A percentile compares a stretch with the other conserved stretches of the same genome.
These are phyloP conservation scores for Hypomecis punctinalis DNA, from an alignment of 2,888 invertebrate genomes.

Conservation along the genomic window DNA sequence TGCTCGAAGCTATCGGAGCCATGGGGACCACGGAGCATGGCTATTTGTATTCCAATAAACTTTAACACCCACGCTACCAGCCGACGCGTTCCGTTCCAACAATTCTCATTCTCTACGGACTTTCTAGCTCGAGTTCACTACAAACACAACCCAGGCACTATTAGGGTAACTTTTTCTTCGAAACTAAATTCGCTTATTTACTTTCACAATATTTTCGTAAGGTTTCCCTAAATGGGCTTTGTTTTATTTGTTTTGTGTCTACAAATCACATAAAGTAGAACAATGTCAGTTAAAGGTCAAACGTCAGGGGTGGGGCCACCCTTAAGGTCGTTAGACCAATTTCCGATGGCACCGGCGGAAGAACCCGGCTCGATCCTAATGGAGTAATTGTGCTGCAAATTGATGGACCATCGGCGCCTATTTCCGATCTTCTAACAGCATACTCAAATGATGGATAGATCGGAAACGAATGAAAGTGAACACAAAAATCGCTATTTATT, in stretches of 20 bases:
- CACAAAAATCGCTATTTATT: too few relatives aligned
- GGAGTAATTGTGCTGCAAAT: slow-evolving; percentile 72
- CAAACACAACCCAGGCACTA: slow-evolving; percentile 17
- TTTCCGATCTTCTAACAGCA: slow-evolving; percentile 66
- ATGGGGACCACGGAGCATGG: slow-evolving; percentile 52
- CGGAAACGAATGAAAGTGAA: slow-evolving; percentile 12
- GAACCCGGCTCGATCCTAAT: slow-evolving; percentile 62
- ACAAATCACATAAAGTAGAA: neutral
- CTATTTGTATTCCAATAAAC: slow-evolving; percentile 57
- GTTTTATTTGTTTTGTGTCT: slow-evolving; percentile 8
- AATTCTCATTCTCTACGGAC: slow-evolving; percentile 48
- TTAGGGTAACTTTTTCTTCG: slow-evolving; percentile 13
- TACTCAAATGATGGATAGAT: slow-evolving; percentile 25
- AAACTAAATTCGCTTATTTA: slow-evolving; percentile 18
- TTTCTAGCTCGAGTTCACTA: slow-evolving; percentile 33
- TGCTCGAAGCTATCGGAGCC: slow-evolving; percentile 45
- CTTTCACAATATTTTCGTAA: slow-evolving; percentile 6
- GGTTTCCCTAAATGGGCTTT: slow-evolving; percentile 10
- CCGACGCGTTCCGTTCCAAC: slow-evolving; percentile 47
- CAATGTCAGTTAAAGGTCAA: slow-evolving; percentile 21
- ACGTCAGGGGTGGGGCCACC: slow-evolving; percentile 19
- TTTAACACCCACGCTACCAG: slow-evolving; percentile 51
- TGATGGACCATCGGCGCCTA: slow-evolving; percentile 63
- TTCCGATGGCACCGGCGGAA: slow-evolving; percentile 57
- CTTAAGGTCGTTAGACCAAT: slow-evolving; percentile 54